Conservation (phyloP, 2,888 invertebrate species). For the Lithosia quadra region DNA sequence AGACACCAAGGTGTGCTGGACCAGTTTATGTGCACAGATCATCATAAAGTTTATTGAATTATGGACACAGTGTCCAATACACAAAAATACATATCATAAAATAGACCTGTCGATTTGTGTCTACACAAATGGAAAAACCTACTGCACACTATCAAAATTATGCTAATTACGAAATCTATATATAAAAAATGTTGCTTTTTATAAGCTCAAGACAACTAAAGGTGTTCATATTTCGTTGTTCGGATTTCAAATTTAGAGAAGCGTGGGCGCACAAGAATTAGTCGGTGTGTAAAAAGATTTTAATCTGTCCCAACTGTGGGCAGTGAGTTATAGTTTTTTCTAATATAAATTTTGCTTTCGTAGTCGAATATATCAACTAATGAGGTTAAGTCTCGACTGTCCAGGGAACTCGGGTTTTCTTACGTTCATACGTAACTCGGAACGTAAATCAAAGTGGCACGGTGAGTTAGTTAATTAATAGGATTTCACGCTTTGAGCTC, state of each 20-base stretch:
- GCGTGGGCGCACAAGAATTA: slow-evolving; percentile 81
- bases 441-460: slow-evolving; percentile 72
- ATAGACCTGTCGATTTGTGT: slow-evolving; percentile 72
- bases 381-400: slow-evolving; percentile 57
- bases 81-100: slow-evolving; percentile 76
- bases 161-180: slow-evolving; percentile 73
- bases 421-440: slow-evolving; percentile 45
- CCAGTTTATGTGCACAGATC: slow-evolving; percentile 71
- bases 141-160: slow-evolving; percentile 66
- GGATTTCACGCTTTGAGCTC: slow-evolving; percentile 64
- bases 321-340: slow-evolving; percentile 77
- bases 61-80: slow-evolving; percentile 65
- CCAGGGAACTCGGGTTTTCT: slow-evolving; percentile 59
- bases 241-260: slow-evolving; percentile 73
- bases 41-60: slow-evolving; percentile 75
- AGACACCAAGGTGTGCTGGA: slow-evolving; percentile 65
- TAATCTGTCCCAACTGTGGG: slow-evolving; percentile 79
- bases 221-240: slow-evolving; percentile 66
- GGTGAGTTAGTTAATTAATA: slow-evolving; percentile 69
- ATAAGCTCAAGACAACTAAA: slow-evolving; percentile 59
- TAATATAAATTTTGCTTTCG: slow-evolving; percentile 73
- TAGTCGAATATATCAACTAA: slow-evolving; percentile 73
- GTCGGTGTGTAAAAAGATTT: slow-evolving; percentile 76
- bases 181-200: slow-evolving; percentile 56
- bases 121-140: slow-evolving; percentile 74